A percentile compares a stretch with the other conserved stretches of the same genome.
Evolutionary conservation across 2,797 vertebrate genomes (phyloP).

Genomic region (Myotis pilosus): DNA sequence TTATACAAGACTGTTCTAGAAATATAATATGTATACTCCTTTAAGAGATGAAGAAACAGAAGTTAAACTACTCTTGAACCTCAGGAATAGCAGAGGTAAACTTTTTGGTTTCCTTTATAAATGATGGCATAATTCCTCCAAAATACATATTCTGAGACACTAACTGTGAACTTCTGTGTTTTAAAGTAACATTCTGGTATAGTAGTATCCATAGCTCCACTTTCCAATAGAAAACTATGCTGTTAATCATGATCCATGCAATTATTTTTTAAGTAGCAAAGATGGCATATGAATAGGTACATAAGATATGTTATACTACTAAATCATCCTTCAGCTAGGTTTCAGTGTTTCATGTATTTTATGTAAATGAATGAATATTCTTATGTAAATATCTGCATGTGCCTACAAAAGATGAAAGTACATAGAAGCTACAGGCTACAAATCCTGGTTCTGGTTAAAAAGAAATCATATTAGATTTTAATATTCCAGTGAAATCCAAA

Average conservation of each 20-base stretch:
- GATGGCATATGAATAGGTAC: background rate
- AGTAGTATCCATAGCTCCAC: background rate
- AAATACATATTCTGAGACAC: constrained; percentile 15
- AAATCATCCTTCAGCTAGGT: background rate
- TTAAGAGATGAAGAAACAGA: constrained; percentile 29
- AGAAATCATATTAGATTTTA: constrained; percentile 24
- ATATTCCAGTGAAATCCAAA: constrained; percentile 17
- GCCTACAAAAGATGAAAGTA: background rate
- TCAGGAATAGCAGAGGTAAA: background rate
- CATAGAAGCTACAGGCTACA: background rate
- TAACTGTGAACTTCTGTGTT: background rate
- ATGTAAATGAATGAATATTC: background rate
- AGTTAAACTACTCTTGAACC: background rate
- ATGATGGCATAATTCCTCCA: background rate
- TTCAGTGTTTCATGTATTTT: background rate
- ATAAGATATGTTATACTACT: background rate
- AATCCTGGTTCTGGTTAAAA: constrained; percentile 17
- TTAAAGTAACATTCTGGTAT: background rate
- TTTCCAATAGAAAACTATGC: constrained; percentile 38
- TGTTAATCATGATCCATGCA: background rate
- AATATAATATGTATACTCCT: background rate
- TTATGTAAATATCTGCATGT: background rate
- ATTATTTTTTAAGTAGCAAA: background rate
- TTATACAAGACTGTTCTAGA: constrained; percentile 1
- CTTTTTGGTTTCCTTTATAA: background rate